Percentiles rank a stretch among this genome's conserved stretches.
Conservation (phyloP, 2,797 vertebrate genomes). For the Caiman crocodilus region DNA sequence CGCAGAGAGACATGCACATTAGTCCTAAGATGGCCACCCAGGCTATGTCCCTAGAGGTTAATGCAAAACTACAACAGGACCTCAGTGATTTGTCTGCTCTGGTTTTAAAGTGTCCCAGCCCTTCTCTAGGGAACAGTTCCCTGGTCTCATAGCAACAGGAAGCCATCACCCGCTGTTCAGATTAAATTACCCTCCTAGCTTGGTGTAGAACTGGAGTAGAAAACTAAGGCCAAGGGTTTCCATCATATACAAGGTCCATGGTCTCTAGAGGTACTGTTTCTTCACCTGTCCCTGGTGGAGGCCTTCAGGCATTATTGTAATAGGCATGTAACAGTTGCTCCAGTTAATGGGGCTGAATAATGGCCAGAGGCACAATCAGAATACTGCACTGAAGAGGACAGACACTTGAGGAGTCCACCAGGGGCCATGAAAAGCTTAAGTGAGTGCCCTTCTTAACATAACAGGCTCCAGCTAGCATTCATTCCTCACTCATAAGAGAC, state of each 20-base stretch:
- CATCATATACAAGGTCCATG: neutral
- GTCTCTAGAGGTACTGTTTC: neutral
- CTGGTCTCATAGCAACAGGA: neutral
- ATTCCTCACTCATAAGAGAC: slow-evolving; percentile 4
- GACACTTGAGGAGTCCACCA: neutral
- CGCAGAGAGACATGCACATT: neutral
- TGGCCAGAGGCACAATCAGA: neutral
- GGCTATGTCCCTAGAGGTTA: neutral
- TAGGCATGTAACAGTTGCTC: neutral
- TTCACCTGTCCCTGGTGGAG: neutral
- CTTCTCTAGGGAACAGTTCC: neutral
- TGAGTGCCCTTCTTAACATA: neutral
- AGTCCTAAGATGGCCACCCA: neutral
- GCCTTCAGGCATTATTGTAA: neutral
- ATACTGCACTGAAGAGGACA: neutral
- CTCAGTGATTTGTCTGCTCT: neutral
- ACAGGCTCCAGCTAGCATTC: neutral
- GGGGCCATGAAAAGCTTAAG: neutral
- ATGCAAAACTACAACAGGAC: neutral
- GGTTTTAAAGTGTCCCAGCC: neutral
- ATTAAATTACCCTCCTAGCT: neutral
- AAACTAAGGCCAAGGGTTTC: slow-evolving; percentile 5
- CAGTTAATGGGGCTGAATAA: neutral
- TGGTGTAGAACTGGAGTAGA: neutral
- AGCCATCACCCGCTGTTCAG: neutral